Conservation (phyloP, 2,113 vertebrate species). For the Pan paniscus region DNA sequence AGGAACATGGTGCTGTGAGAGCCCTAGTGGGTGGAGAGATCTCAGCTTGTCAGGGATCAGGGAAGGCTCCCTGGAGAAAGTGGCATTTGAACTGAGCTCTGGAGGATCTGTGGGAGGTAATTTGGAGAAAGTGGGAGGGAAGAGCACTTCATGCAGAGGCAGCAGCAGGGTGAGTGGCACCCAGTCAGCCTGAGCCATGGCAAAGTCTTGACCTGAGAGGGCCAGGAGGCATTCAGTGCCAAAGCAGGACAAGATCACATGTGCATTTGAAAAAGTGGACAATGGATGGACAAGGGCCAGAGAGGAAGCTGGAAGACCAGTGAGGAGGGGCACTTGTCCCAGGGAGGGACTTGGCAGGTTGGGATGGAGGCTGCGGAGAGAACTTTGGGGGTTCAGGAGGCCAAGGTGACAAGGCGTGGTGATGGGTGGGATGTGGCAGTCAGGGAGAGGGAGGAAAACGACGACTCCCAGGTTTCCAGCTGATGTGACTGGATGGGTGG, state of each 20-base stretch:
- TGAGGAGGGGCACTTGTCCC: background rate
- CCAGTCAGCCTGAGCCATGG: background rate
- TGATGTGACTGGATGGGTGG: background rate
- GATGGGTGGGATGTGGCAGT: background rate
- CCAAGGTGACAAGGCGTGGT: background rate
- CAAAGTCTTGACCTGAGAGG: background rate
- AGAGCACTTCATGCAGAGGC: background rate
- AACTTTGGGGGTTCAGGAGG: background rate
- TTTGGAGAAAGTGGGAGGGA: background rate
- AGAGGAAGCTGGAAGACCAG: background rate
- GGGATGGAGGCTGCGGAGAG: background rate
- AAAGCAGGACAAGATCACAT: background rate
- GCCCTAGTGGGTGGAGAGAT: background rate
- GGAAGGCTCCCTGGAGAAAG: background rate
- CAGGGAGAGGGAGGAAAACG: background rate
- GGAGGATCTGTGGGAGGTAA: background rate
- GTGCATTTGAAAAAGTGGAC: background rate
- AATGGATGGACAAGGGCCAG: background rate
- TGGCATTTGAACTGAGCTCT: background rate
- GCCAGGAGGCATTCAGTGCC: background rate
- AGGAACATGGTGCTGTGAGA: background rate
- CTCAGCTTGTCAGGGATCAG: background rate
- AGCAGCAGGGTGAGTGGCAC: background rate
- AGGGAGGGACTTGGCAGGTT: background rate
- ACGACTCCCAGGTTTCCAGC: background rate